Conservation (phyloP, 2,797 vertebrate genomes). For the Rhincodon typus region DNA sequence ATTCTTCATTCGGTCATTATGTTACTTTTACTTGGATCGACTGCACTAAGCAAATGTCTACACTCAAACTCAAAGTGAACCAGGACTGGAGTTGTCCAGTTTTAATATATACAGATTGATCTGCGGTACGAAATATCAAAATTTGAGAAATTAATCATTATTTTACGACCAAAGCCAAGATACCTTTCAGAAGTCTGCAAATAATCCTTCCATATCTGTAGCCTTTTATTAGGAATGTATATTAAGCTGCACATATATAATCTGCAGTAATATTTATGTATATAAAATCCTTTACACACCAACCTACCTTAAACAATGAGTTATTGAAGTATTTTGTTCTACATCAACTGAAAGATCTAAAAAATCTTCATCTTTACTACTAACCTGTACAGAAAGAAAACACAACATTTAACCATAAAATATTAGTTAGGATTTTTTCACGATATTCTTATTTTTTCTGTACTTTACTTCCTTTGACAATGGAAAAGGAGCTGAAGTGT, state of each 20-base stretch:
- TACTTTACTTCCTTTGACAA: background rate
- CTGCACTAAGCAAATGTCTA: background rate
- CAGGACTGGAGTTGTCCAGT: background rate
- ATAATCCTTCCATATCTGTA: background rate
- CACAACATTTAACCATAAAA: background rate
- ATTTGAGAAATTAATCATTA: background rate
- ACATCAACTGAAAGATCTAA: constrained; percentile 85
- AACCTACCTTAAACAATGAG: constrained; percentile 77
- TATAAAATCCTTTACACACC: background rate
- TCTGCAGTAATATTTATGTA: background rate
- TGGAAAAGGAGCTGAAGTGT: no score
- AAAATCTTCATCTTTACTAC: constrained; percentile 90
- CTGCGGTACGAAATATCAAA: background rate
- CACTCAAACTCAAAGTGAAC: background rate
- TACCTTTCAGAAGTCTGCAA: background rate
- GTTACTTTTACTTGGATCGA: background rate
- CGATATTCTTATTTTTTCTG: background rate
- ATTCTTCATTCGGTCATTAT: background rate
- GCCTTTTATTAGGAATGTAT: background rate
- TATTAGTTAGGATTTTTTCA: background rate
- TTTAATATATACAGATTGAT: background rate
- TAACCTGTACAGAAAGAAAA: constrained; percentile 56
- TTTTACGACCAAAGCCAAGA: background rate
- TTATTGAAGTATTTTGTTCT: constrained; percentile 89
- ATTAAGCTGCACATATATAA: background rate